These are phyloP conservation scores for Amblyopsis rosae DNA, from an alignment of 2,113 vertebrate genomes.

Conservation along the genomic window DNA sequence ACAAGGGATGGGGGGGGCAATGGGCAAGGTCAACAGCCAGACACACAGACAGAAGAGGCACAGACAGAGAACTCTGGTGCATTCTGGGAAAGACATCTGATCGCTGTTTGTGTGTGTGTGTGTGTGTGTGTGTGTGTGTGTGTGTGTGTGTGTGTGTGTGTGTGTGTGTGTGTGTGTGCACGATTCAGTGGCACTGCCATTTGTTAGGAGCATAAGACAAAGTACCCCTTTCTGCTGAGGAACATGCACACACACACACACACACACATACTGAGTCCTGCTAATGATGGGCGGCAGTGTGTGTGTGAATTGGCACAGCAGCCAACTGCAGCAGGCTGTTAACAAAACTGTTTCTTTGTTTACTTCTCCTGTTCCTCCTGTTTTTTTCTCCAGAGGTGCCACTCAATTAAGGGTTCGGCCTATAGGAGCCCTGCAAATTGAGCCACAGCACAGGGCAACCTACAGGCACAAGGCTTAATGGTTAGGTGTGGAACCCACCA, in stretches of 20 bases:
- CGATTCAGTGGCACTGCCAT: too few relatives aligned
- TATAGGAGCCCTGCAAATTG: conserved; percentile 66
- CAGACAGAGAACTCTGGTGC: conserved; percentile 9
- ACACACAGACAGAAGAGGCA: conserved; percentile 11
- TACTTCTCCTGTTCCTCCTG: conserved; percentile 44
- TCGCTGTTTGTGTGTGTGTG: too few relatives aligned
- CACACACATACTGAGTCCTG: conserved; percentile 46
- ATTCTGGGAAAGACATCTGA: conserved; percentile 6
- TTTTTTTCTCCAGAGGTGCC: conserved; percentile 66
- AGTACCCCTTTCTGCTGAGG: not conserved
- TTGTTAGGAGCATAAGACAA: too few relatives aligned
- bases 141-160: too few relatives aligned
- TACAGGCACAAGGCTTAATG: conserved; percentile 12
- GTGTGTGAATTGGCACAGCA: conserved; percentile 73
- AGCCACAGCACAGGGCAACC: conserved; percentile 44
- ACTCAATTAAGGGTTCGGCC: conserved; percentile 74
- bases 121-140: too few relatives aligned
- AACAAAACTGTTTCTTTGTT: conserved; percentile 76
- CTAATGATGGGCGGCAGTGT: conserved; percentile 73
- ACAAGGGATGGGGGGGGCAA: conserved; percentile 9
- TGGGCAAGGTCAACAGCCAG: too few relatives aligned
- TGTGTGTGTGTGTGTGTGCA: too few relatives aligned
- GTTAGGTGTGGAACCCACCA: not conserved
- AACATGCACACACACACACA: conserved; percentile 33
- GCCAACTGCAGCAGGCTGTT: conserved; percentile 74